A percentile compares a stretch with the other conserved stretches of the same genome.
Evolutionary conservation across 2,797 vertebrate species (phyloP).

Genomic region (Chaetodon trifasciatus): DNA sequence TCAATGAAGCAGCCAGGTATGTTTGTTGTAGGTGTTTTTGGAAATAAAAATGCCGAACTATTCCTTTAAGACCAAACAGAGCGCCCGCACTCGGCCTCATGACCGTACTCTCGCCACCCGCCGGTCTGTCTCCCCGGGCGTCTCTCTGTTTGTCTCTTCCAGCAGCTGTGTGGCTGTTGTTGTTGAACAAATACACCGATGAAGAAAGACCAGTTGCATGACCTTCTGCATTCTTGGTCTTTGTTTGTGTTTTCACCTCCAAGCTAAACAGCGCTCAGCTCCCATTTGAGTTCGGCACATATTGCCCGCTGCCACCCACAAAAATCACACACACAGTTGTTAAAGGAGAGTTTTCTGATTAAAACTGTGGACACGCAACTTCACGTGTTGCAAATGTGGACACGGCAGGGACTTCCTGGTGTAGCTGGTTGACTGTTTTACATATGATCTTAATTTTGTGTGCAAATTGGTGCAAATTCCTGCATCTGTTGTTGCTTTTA

Average conservation of each 20-base stretch:
- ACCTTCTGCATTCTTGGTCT: conserved; percentile 72
- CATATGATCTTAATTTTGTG: background rate
- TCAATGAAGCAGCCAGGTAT: conserved; percentile 96
- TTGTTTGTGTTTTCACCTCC: conserved; percentile 83
- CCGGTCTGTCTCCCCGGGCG: conserved; percentile 28
- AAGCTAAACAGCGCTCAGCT: conserved; percentile 71
- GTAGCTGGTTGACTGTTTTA: background rate
- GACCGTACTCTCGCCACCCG: background rate
- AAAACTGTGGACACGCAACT: background rate
- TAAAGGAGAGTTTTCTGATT: background rate
- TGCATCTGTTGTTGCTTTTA: background rate
- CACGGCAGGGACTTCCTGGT: background rate
- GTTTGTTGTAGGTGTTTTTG: background rate
- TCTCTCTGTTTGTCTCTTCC: conserved; percentile 54
- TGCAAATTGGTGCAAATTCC: background rate
- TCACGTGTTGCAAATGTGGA: no score
- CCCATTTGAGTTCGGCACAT: conserved; percentile 69
- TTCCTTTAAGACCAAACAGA: conserved; percentile 11
- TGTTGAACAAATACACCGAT: conserved; percentile 70
- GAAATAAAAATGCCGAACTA: background rate
- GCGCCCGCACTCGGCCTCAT: background rate
- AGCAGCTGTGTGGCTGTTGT: conserved; percentile 71
- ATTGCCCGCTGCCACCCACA: conserved; percentile 56
- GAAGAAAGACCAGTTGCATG: conserved; percentile 57
- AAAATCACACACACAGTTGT: conserved; percentile 20